Evolutionary conservation across 2,113 vertebrate genomes (phyloP).

Genomic region (human): GRCh38 chr5:85900501-85901000

Average conservation of each 20-base stretch:
- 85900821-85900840: not conserved
- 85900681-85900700: not conserved
- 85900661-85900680: not conserved
- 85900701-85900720: not conserved
- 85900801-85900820: not conserved
- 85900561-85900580: not conserved
- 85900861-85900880: not conserved
- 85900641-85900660: not conserved
- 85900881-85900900: not conserved
- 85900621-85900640: not conserved
- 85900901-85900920: not conserved
- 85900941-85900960: not conserved
- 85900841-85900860: not conserved
- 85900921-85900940: not conserved
- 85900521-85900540: not conserved
- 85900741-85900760: not conserved
- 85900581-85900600: not conserved
- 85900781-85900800: conserved; percentile 26
- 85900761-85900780: not conserved
- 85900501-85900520: not conserved
- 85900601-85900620: not conserved
- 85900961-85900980: not conserved
- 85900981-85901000: not conserved
- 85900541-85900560: not conserved
- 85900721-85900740: not conserved